Evolutionary conservation across 2,888 invertebrate genomes (phyloP).

Genomic region (Heliconius charithonia): DNA sequence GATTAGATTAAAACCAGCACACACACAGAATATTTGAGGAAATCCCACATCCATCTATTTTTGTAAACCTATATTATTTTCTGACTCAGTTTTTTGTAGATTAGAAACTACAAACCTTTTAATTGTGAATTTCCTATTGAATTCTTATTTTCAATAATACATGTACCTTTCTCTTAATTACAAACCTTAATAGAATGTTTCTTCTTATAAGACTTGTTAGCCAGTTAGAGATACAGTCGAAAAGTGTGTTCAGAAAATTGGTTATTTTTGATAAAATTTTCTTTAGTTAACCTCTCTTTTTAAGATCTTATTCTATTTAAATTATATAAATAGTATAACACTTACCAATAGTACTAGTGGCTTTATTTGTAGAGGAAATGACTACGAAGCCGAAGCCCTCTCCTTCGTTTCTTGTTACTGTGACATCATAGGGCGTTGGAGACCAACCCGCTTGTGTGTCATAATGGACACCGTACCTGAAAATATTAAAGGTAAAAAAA

Average conservation of each 20-base stretch:
- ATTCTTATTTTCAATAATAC: not conserved
- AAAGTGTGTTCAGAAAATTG: no score
- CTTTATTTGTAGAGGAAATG: conserved; percentile 96
- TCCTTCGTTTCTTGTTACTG: conserved; percentile 93
- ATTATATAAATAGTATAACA: not conserved
- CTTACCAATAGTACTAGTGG: conserved; percentile 91
- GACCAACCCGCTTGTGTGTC: conserved; percentile 78
- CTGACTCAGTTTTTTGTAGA: not conserved
- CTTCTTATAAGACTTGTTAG: no score
- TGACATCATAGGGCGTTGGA: conserved; percentile 92
- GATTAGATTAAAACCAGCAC: not conserved
- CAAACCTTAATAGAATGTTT: no score
- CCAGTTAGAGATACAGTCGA: no score
- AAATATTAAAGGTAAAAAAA: not conserved
- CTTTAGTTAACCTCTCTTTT: no score
- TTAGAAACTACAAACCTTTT: not conserved
- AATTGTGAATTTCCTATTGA: not conserved
- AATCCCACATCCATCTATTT: no score
- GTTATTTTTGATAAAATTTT: no score
- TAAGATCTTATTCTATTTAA: no score
- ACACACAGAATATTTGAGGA: not conserved
- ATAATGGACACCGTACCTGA: conserved; percentile 78
- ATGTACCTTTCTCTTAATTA: not conserved
- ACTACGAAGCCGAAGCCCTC: conserved; percentile 99
- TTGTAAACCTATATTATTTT: not conserved